phyloP scores from a whole-genome alignment of 2,113 vertebrate genomes.

The Vicugna pacos region DNA sequence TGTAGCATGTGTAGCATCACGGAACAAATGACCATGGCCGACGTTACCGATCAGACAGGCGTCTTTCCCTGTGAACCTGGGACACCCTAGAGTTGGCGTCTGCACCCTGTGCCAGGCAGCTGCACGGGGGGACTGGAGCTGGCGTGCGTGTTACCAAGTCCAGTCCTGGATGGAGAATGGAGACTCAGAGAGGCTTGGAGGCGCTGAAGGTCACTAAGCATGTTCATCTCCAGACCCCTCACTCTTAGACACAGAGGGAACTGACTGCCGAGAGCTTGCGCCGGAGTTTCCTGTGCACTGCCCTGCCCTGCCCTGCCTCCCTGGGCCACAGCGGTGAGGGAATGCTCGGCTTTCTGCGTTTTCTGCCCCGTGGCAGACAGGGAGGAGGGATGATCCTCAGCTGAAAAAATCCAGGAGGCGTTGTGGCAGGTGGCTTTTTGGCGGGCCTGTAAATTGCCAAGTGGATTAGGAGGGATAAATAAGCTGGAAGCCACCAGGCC shows the following conservation, averaged over 20 bases:
- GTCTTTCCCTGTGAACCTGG: neutral
- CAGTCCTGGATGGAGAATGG: neutral
- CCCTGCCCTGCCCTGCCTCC: neutral
- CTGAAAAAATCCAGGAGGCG: neutral
- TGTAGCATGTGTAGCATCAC: accelerated
- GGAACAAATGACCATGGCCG: neutral
- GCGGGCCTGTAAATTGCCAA: neutral
- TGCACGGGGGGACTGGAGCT: neutral
- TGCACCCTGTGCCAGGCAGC: neutral
- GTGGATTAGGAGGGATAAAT: constrained; percentile 60
- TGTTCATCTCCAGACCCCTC: neutral
- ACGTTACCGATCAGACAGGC: neutral
- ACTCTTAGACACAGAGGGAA: neutral
- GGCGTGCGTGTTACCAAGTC: neutral
- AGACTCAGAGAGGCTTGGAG: neutral
- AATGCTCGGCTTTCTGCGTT: neutral
- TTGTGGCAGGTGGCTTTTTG: neutral
- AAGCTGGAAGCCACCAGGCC: neutral
- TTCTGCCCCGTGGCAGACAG: neutral
- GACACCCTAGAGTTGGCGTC: neutral
- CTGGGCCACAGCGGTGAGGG: neutral
- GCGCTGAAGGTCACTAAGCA: neutral
- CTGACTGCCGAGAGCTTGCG: accelerated
- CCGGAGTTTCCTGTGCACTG: accelerated
- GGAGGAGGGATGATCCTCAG: neutral